Evolutionary conservation across 2,797 vertebrate genomes (phyloP).

Genomic region (Valencia hispanica): DNA sequence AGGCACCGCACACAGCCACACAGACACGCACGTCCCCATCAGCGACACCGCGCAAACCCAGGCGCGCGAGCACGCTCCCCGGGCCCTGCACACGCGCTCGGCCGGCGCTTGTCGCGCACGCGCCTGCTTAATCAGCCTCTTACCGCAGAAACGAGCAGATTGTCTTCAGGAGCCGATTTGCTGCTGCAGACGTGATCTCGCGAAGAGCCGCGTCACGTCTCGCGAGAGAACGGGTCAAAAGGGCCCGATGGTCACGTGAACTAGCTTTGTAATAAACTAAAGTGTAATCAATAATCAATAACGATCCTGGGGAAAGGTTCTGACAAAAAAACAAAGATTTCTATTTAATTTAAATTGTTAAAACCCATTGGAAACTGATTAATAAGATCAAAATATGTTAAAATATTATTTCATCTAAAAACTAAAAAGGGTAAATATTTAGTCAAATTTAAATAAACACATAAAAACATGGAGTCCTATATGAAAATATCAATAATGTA

Average conservation of each 20-base stretch:
- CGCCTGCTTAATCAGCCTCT: conserved; percentile 49
- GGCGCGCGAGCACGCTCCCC: conserved; percentile 10
- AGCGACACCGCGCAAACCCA: conserved; percentile 1
- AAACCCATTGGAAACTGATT: neutral
- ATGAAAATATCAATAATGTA: too few species aligned
- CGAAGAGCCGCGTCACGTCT: conserved; percentile 50
- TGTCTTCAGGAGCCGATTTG: conserved; percentile 53
- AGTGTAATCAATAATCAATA: conserved; percentile 12
- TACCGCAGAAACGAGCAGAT: conserved; percentile 65
- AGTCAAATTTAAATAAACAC: too few species aligned
- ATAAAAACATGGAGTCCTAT: too few species aligned
- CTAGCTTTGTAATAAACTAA: neutral
- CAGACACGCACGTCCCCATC: conserved; percentile 30
- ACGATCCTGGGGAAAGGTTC: neutral
- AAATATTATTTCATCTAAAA: neutral
- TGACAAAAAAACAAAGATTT: neutral
- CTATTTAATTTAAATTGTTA: neutral
- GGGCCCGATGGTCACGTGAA: conserved; percentile 50
- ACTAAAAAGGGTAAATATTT: too few species aligned
- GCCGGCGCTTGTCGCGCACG: conserved; percentile 21
- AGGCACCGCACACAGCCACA: neutral
- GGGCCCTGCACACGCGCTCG: neutral
- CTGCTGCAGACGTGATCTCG: conserved; percentile 61
- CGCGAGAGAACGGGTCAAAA: conserved; percentile 60
- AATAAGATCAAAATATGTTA: neutral